Conservation (phyloP, 1,140 invertebrate genomes). For the Metaphire vulgaris region DNA sequence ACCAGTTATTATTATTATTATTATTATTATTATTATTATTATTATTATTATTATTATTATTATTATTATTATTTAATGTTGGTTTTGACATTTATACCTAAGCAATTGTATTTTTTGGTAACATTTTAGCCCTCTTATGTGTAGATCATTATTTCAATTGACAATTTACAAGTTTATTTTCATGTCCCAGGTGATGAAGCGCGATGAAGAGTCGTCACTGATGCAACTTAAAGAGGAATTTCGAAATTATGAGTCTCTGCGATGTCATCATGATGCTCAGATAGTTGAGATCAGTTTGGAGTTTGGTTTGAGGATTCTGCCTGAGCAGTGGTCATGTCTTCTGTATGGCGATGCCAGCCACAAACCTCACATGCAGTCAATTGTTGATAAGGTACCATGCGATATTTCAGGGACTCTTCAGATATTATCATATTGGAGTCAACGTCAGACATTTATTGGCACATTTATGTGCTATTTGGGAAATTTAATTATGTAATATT, state of each 20-base stretch:
- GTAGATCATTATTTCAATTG: too few species aligned
- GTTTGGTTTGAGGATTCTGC: conserved; percentile 89
- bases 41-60: too few species aligned
- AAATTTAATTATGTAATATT: background rate
- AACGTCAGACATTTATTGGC: background rate
- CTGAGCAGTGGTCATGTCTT: conserved; percentile 95
- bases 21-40: too few species aligned
- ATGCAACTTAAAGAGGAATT: conserved; percentile 99
- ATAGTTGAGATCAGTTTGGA: conserved; percentile 78
- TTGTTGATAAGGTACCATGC: conserved; percentile 64
- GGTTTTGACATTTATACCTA: too few species aligned
- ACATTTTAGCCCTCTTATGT: too few species aligned
- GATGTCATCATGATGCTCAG: conserved; percentile 95
- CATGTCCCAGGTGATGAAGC: conserved; percentile 80
- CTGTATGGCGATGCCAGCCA: conserved; percentile 90
- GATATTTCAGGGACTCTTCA: background rate
- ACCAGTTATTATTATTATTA: too few species aligned
- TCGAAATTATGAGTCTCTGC: conserved; percentile 81
- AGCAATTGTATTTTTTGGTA: too few species aligned
- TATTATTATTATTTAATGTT: too few species aligned
- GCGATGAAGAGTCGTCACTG: conserved; percentile 91
- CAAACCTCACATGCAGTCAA: conserved; percentile 98
- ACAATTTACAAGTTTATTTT: too few species aligned
- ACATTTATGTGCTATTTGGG: background rate
- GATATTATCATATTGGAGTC: conserved; percentile 5